These are phyloP conservation scores for Acrossocheilus fasciatus DNA, from an alignment of 2,797 vertebrate genomes.

Conservation along the genomic window DNA sequence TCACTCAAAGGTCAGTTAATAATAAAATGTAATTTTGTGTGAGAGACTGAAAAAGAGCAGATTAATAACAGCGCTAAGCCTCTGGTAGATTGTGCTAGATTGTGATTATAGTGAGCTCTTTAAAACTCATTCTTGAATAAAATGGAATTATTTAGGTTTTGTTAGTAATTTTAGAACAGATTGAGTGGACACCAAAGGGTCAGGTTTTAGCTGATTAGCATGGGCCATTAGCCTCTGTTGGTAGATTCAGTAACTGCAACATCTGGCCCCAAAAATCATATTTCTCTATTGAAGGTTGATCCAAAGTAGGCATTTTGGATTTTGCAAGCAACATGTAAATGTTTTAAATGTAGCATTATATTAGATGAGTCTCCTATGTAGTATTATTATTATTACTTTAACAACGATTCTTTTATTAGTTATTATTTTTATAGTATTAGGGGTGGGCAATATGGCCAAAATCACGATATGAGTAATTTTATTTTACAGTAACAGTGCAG, in stretches of 20 bases:
- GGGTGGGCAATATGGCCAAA: too few species aligned
- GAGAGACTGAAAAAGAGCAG: conserved; percentile 22
- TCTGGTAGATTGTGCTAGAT: not conserved
- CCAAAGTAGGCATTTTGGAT: not conserved
- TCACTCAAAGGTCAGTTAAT: conserved; percentile 48
- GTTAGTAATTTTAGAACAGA: conserved; percentile 22
- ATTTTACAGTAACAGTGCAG: too few species aligned
- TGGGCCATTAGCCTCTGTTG: conserved; percentile 16
- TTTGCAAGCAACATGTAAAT: conserved; percentile 12
- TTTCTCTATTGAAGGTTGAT: conserved; percentile 11
- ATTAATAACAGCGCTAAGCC: conserved; percentile 28
- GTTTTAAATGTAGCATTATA: not conserved
- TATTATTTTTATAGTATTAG: too few species aligned
- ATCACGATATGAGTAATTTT: too few species aligned
- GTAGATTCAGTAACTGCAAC: conserved; percentile 19
- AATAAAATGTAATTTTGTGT: conserved; percentile 42
- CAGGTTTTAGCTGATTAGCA: conserved; percentile 15
- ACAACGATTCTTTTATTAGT: too few species aligned
- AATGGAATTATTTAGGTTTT: conserved; percentile 27
- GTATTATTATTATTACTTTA: not conserved
- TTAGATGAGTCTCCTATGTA: not conserved
- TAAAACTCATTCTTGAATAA: conserved; percentile 11
- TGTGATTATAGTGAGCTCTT: conserved; percentile 8
- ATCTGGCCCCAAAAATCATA: conserved; percentile 17
- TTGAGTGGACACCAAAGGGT: not conserved